Conservation (phyloP, 2,113 vertebrate genomes). For the Meleagris gallopavo region DNA sequence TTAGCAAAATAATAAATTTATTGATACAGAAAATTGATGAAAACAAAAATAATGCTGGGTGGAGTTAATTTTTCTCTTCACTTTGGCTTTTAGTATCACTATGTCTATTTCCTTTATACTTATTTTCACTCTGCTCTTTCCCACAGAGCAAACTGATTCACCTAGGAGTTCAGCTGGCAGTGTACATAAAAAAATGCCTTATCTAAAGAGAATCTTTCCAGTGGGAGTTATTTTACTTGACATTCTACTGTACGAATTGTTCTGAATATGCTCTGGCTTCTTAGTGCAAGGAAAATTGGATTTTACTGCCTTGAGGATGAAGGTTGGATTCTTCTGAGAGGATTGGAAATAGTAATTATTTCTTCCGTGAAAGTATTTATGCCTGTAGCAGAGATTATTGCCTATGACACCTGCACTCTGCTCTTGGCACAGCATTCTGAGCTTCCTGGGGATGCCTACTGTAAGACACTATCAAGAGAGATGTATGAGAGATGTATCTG, state of each 20-base stretch:
- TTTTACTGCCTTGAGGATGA: neutral
- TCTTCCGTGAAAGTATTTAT: neutral
- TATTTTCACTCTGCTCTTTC: neutral
- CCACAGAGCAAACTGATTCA: neutral
- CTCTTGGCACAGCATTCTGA: neutral
- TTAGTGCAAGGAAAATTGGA: neutral
- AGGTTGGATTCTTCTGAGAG: neutral
- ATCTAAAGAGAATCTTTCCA: neutral
- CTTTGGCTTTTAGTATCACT: neutral
- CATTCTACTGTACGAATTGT: neutral
- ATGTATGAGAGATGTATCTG: neutral
- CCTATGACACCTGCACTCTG: fast-evolving
- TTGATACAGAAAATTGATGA: neutral
- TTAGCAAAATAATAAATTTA: neutral
- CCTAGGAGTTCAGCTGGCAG: neutral
- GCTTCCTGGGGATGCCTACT: neutral
- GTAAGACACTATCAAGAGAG: neutral
- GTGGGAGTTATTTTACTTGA: neutral
- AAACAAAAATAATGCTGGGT: neutral
- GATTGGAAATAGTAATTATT: neutral
- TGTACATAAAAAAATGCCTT: neutral
- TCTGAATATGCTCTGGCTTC: neutral
- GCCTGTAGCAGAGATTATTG: neutral
- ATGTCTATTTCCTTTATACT: neutral
- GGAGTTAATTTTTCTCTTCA: neutral